Evolutionary conservation across 2,113 vertebrate species (phyloP), one percentile per base, ranked within the genome.

Genomic region (Lichenostomus cassidix): DNA sequence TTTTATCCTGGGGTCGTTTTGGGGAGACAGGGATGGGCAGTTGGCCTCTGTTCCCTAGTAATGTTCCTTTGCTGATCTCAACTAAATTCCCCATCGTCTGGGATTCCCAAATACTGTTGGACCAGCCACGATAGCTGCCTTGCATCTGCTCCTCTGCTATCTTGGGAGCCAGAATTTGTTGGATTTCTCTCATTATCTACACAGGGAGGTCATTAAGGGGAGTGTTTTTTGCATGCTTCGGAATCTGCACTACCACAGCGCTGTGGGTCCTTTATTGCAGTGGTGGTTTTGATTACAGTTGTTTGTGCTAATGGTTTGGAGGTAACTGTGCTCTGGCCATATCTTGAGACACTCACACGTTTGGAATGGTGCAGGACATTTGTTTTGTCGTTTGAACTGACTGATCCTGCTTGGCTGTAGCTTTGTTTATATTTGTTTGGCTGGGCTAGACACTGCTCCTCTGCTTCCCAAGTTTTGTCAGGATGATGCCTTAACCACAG

Each of bases 381-480:
- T 90, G 83, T 94, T 93, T 86, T 93, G 94, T 84, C 58, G 3
- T 89, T 62, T 80, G 86, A 93, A 55, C 58, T 68, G 89, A 41
- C 63, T 82, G 86, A 80, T 82, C n/a, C 0, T 23, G 22, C 77
- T 82, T 91, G 91, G 53, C 91, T 80, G 59, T 42, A 47, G 50
- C 44, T 80, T 28, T 89, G 88, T 90, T 91, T 92, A 2, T 95
- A 1, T 96, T 95, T 95, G 47, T 93, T 95, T 78, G 92, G 68
- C 90, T 67, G 14, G 94, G 82, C 70, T 68, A 56, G 63, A 41
- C 85, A 12, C 35, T 0, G 17, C 50, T 90, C 55, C 69, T 85
- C 70, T 74, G 73, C 84, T 80, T 65, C 78, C 31, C 27, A 46
- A 79, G 68, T 77, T 87, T 70, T 83, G 84, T 85, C 63, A 78